Conservation (phyloP, 2,797 vertebrate genomes). For the Tinamus major region DNA sequence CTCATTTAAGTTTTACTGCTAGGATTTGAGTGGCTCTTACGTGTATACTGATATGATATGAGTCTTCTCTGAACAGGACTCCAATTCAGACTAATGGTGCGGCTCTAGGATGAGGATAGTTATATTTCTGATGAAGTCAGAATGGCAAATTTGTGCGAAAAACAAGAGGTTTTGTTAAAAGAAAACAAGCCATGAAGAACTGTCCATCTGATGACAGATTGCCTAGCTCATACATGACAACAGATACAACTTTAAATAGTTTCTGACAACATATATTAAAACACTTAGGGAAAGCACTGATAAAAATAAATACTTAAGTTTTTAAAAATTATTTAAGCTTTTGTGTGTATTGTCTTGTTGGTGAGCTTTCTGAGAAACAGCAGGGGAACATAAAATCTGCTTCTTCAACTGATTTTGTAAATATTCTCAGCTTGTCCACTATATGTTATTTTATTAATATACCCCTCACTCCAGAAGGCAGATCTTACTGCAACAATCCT, state of each 20-base stretch:
- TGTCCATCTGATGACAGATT: not conserved
- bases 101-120: not conserved
- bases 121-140: not conserved
- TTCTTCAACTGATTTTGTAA: constrained; percentile 32
- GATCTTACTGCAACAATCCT: constrained; percentile 28
- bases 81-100: not conserved
- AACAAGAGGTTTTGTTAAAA: not conserved
- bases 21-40: not conserved
- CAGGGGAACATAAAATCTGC: constrained; percentile 17
- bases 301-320: not conserved
- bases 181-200: not conserved
- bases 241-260: constrained; percentile 2
- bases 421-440: constrained; percentile 10
- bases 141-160: constrained; percentile 6
- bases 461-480: constrained; percentile 23
- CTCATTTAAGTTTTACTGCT: not conserved
- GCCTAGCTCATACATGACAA: not conserved
- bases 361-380: constrained; percentile 7
- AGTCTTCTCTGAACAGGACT: not conserved
- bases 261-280: not conserved
- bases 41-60: not conserved
- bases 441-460: constrained; percentile 57
- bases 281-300: not conserved
- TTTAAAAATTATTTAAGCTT: not conserved
- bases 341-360: not conserved